phyloP scores from a whole-genome alignment of 1,140 invertebrate genomes.

The Phymastichus coffea region DNA sequence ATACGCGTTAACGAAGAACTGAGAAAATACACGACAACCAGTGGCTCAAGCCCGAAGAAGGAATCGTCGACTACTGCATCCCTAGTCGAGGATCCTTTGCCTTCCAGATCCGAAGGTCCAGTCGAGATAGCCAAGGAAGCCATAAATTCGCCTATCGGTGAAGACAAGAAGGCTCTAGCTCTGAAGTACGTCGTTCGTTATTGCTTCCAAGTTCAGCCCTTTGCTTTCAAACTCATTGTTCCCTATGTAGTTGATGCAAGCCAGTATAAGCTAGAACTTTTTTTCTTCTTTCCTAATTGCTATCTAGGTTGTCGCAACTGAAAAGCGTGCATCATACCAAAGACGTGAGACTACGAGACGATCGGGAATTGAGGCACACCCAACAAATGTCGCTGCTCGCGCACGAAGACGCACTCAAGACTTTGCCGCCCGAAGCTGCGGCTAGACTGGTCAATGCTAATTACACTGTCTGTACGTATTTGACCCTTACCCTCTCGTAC shows the following conservation, averaged over 20 bases:
- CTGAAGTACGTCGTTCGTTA: conserved; percentile 45
- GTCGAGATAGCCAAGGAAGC: conserved; percentile 51
- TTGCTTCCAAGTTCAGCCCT: not conserved
- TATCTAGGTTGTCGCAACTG: conserved; percentile 67
- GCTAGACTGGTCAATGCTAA: conserved; percentile 69
- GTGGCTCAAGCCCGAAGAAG: conserved; percentile 41
- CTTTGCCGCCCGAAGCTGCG: conserved; percentile 66
- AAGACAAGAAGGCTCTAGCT: conserved; percentile 47
- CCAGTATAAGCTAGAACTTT: conserved; percentile 48
- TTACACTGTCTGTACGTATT: conserved; percentile 69
- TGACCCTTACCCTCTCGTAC: too few relatives aligned
- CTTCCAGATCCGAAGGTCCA: conserved; percentile 42
- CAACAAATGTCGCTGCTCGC: conserved; percentile 73
- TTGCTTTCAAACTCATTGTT: not conserved
- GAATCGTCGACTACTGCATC: conserved; percentile 9
- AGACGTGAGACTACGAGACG: conserved; percentile 71
- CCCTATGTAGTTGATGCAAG: not conserved
- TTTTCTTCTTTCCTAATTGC: conserved; percentile 33
- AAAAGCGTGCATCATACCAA: conserved; percentile 70
- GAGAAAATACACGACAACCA: conserved; percentile 21
- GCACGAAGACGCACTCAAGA: conserved; percentile 65
- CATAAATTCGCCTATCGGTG: conserved; percentile 40
- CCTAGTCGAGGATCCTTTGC: conserved; percentile 39
- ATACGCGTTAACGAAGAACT: conserved; percentile 69
- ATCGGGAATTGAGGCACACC: conserved; percentile 69